These are phyloP conservation scores for Acleris sparsana DNA, from an alignment of 2,888 invertebrate species.

Conservation along the genomic window DNA sequence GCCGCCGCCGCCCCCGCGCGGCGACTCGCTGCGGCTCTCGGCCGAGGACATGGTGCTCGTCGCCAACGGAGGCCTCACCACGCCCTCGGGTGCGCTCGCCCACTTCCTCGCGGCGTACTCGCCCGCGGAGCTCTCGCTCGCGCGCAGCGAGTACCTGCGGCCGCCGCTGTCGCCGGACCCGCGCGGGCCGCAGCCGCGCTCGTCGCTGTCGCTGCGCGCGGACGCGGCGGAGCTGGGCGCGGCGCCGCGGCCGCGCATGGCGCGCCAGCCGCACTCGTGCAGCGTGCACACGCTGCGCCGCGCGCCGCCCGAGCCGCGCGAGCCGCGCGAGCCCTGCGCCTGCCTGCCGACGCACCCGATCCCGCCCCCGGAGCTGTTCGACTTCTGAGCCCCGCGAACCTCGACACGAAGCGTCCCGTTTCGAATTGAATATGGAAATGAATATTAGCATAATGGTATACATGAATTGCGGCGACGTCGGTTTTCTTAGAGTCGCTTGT, in stretches of 20 bases:
- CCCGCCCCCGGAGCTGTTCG: slow-evolving; percentile 76
- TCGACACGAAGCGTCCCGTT: background rate
- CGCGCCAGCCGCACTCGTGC: slow-evolving; percentile 53
- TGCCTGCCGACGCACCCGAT: slow-evolving; percentile 67
- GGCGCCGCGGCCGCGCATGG: slow-evolving; percentile 42
- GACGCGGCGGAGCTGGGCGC: slow-evolving; percentile 38
- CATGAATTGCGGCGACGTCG: slow-evolving; percentile 5
- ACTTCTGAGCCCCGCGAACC: slow-evolving; percentile 52
- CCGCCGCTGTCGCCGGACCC: slow-evolving; percentile 54
- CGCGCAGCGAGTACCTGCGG: slow-evolving; percentile 63
- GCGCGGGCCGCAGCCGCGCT: slow-evolving; percentile 52
- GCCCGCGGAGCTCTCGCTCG: slow-evolving; percentile 55
- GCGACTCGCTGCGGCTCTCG: slow-evolving; percentile 70
- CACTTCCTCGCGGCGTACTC: slow-evolving; percentile 70
- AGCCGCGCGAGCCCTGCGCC: slow-evolving; percentile 48
- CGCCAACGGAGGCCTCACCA: slow-evolving; percentile 73
- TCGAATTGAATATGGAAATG: slow-evolving; percentile 9
- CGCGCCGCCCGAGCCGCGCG: slow-evolving; percentile 38
- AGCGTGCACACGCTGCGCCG: slow-evolving; percentile 60
- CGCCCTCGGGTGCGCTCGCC: slow-evolving; percentile 67
- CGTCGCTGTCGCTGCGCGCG: slow-evolving; percentile 62
- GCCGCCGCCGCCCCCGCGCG: slow-evolving; percentile 61
- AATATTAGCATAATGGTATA: slow-evolving; percentile 1
- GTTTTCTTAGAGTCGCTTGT: slow-evolving; percentile 16
- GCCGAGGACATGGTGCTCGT: slow-evolving; percentile 75